A percentile compares a stretch with the other conserved stretches of the same genome.
phyloP scores from a whole-genome alignment of 2,888 invertebrate species.

The Cheilosia vulpina region DNA sequence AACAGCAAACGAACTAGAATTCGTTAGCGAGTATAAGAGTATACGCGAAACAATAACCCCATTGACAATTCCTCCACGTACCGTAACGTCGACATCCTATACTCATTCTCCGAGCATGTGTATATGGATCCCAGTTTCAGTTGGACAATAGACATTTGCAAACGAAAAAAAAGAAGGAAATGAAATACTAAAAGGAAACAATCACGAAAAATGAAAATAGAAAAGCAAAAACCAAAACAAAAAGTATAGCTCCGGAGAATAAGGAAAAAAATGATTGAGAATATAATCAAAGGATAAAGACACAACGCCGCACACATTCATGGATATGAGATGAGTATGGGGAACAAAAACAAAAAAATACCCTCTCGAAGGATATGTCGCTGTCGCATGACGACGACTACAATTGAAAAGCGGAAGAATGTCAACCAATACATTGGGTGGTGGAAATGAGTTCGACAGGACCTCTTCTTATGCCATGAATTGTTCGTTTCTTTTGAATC shows the following conservation, averaged over 20 bases:
- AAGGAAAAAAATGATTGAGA: constrained; percentile 58
- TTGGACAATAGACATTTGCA: constrained; percentile 66
- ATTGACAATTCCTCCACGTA: constrained; percentile 72
- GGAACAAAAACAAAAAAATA: constrained; percentile 45
- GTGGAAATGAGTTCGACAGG: constrained; percentile 46
- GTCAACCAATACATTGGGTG: constrained; percentile 53
- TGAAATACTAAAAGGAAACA: constrained; percentile 54
- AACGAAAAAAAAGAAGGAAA: constrained; percentile 11
- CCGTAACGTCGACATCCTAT: constrained; percentile 65
- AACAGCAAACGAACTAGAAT: constrained; percentile 23
- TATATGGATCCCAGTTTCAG: constrained; percentile 27
- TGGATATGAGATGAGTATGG: too few relatives aligned
- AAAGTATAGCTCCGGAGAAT: constrained; percentile 14
- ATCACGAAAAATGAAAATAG: constrained; percentile 68
- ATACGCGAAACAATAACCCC: constrained; percentile 70
- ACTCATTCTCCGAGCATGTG: not conserved
- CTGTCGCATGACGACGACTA: constrained; percentile 41
- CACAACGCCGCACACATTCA: constrained; percentile 44
- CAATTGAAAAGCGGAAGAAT: constrained; percentile 66
- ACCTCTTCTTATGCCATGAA: constrained; percentile 66
- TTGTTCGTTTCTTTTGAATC: constrained; percentile 59
- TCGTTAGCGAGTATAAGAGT: constrained; percentile 27
- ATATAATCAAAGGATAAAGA: constrained; percentile 70
- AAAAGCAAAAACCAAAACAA: constrained; percentile 42
- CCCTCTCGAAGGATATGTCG: constrained; percentile 8